phyloP scores from a whole-genome alignment of 2,888 invertebrate species.

The Amblyteles armatorius region DNA sequence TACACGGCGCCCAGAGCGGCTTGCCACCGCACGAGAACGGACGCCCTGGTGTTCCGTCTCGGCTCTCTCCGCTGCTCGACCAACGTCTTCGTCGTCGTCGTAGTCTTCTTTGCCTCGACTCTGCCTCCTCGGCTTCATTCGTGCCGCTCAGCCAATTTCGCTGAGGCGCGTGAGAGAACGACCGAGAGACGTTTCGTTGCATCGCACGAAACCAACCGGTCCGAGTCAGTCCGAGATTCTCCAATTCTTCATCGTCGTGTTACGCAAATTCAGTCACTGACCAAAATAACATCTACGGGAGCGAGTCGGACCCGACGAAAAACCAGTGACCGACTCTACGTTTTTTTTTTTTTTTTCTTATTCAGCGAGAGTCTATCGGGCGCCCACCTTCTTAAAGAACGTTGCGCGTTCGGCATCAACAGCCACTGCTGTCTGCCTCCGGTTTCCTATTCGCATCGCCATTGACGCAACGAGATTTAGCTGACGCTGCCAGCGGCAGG shows the following conservation, averaged over 20 bases:
- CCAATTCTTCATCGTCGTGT: slow-evolving; percentile 69
- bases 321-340: slow-evolving; percentile 59
- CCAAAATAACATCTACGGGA: slow-evolving; percentile 79
- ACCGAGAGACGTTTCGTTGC: slow-evolving; percentile 14
- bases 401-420: slow-evolving; percentile 52
- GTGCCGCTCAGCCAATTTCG: slow-evolving; percentile 32
- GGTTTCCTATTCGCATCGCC: slow-evolving; percentile 50
- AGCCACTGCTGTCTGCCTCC: slow-evolving; percentile 24
- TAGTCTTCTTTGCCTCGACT: slow-evolving; percentile 65
- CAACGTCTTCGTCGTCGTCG: slow-evolving; percentile 48
- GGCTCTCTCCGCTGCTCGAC: slow-evolving; percentile 31
- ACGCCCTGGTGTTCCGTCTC: slow-evolving; percentile 64
- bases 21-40: slow-evolving; percentile 68
- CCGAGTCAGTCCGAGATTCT: slow-evolving; percentile 25
- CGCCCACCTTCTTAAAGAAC: slow-evolving; percentile 56
- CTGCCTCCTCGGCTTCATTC: slow-evolving; percentile 62
- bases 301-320: slow-evolving; percentile 56
- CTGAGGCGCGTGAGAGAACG: slow-evolving; percentile 23
- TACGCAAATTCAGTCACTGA: slow-evolving; percentile 83
- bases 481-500: slow-evolving; percentile 52
- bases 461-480: slow-evolving; percentile 64
- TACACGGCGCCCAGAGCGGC: slow-evolving; percentile 80
- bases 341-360: slow-evolving; percentile 28
- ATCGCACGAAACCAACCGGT: slow-evolving; percentile 20
- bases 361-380: slow-evolving; percentile 20